These are phyloP conservation scores for Cephalopachus bancanus DNA, from an alignment of 2,797 vertebrate species.

Conservation along the genomic window DNA sequence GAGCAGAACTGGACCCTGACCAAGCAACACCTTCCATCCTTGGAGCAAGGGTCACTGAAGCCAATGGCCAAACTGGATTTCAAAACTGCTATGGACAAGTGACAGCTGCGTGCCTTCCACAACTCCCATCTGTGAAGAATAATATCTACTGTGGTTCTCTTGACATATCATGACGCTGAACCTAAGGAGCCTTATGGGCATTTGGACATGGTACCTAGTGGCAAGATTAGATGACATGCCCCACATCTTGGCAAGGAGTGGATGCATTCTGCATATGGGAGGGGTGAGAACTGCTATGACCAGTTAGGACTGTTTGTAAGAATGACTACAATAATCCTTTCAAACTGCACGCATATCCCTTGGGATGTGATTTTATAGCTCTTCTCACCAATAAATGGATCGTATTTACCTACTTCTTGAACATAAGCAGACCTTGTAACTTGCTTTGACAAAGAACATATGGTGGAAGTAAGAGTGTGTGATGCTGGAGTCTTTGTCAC, in stretches of 20 bases:
- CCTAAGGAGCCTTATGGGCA: not conserved
- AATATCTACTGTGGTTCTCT: not conserved
- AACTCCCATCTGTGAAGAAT: not conserved
- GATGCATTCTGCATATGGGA: not conserved
- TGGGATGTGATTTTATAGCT: not conserved
- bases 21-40: too few relatives aligned
- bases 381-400: not conserved
- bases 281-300: not conserved
- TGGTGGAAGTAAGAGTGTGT: not conserved
- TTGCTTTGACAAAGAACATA: not conserved
- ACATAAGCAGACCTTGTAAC: not conserved
- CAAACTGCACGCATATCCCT: not conserved
- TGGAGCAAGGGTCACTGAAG: not conserved
- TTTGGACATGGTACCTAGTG: not conserved
- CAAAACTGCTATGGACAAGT: not conserved
- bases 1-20: not conserved
- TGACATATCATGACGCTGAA: not conserved
- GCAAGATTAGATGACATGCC: not conserved
- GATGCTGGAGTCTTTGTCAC: not conserved
- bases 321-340: too few relatives aligned
- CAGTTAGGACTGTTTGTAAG: not conserved
- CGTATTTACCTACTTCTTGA: not conserved
- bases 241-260: not conserved
- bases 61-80: not conserved
- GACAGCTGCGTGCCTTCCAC: not conserved